Evolutionary conservation across 2,113 vertebrate genomes (phyloP).

Genomic region (Toxotes chatareus): DNA sequence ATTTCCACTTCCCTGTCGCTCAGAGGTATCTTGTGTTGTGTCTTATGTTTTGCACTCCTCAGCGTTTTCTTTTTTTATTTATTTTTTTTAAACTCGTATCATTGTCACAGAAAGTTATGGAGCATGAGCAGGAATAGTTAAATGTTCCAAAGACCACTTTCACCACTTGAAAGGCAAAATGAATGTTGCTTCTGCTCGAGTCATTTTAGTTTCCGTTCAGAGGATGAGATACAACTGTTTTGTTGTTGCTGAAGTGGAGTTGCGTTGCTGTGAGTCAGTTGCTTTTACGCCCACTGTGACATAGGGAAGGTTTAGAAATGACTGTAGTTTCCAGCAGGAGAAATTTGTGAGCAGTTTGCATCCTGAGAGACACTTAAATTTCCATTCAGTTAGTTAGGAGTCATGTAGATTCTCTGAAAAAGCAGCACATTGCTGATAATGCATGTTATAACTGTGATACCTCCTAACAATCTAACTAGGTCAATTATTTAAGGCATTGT

Average conservation of each 20-base stretch:
- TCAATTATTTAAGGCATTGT: constrained; percentile 1
- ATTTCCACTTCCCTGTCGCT: neutral
- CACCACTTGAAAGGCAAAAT: constrained; percentile 8
- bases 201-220: neutral
- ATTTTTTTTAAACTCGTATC: neutral
- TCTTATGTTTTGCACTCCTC: neutral
- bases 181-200: constrained; percentile 31
- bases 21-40: neutral
- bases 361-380: neutral
- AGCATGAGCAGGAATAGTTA: neutral
- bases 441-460: neutral
- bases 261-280: neutral
- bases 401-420: neutral
- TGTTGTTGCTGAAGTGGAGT: neutral
- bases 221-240: neutral
- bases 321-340: neutral
- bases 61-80: neutral
- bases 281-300: constrained; percentile 42
- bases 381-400: neutral
- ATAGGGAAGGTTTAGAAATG: neutral
- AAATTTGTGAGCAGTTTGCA: neutral
- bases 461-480: neutral
- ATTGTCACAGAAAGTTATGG: constrained; percentile 16
- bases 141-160: constrained; percentile 8
- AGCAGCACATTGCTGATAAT: neutral